Base-by-base conservation (phyloP, 2,113 vertebrate species). In the Dipodomys stephensi region DNA sequence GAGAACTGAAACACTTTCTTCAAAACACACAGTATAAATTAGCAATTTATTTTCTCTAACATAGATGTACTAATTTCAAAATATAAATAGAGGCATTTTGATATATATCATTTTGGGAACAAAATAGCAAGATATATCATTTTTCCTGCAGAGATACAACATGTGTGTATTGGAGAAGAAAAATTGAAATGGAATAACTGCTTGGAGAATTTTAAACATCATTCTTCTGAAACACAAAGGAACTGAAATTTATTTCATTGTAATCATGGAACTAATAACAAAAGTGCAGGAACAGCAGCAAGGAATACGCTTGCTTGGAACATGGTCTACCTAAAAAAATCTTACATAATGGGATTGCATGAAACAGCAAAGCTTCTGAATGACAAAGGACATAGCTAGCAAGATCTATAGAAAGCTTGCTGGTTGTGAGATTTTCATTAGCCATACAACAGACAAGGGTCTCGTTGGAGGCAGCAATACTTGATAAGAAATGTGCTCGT, bases 1-100 rank as follows among this genome's bases (percentile, higher is more conserved):
- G 97, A 96, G 91, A 39, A 97, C 83, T 95, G 32, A 97, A 97
- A 96, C 1, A 65, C 85, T 95, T 97, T 84, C 92, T 93, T 96
- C 97, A 89, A 88, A 96, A 95, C 6, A 84, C 78, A 85, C 0
- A 82, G n/a, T 94, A 92, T 74, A 77, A 96, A 96, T 86, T 93
- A 69, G 22, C 64, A 83, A 92, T 96, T 97, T 96, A 39, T 96
- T 90, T 96, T 88, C 39, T 28, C 83, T 96, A 49, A 79, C 94
- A 95, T 96, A 97, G 88, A 96, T 97, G 94, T 92, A 20, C 1
- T 81, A 97, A 94, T 79, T 93, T 96, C 44, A 82, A 87, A 68
- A 84, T 3, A 39, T 68, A 83, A 96, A 85, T 65, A 78, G 74
- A 93, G 69, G 15, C 15, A 76, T 18, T 71, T 88, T 65, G 5